Evolutionary conservation across 2,797 vertebrate genomes (phyloP), one percentile per base, ranked within the genome.

Genomic region (Apogon talboti): DNA sequence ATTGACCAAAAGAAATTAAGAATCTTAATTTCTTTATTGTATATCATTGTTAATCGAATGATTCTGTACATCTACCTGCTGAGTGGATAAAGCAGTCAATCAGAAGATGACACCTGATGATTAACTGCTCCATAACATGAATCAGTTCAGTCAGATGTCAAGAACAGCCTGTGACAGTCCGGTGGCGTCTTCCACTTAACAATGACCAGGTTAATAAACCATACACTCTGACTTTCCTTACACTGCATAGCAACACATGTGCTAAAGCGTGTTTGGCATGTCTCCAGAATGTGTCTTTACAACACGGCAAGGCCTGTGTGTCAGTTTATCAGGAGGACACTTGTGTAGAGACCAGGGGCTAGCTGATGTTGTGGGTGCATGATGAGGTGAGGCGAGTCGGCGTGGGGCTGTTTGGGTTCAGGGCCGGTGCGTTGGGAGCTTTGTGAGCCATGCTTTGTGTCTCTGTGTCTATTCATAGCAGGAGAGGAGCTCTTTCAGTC

Each of bases 401-500:
- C 55, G 72, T 46, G 73, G 50, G 61, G 74, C 76, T 85, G 85
- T 89, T 85, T 89, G 87, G 88, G 89, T 86, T 87, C 78, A 84
- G 81, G 84, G 83, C 81, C 57, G 74, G 82, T 87, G 81, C 57
- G 68, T 83, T 41, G 66, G 66, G 72, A 83, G 84, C 83, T 83
- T 82, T 85, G 82, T 91, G 87, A 92, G 89, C 87, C 87, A 77
- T 91, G 93, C 78, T 94, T 87, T 94, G 91, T 91, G 88, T 93
- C 77, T 91, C 88, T 92, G 87, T 93, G 85, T 93, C 89, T 93
- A 88, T 93, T 92, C 91, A 95, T 95, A 98, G 98, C 96, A 96
- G 92, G 97, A 99, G 94, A 96, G 96, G 90, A 92, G 96, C 92
- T 95, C 95, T 60, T 99, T 97, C 86, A 98, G 97, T 86, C 97